phyloP scores from a whole-genome alignment of 1,140 invertebrate genomes.

The Drosophila malerkotliana region DNA sequence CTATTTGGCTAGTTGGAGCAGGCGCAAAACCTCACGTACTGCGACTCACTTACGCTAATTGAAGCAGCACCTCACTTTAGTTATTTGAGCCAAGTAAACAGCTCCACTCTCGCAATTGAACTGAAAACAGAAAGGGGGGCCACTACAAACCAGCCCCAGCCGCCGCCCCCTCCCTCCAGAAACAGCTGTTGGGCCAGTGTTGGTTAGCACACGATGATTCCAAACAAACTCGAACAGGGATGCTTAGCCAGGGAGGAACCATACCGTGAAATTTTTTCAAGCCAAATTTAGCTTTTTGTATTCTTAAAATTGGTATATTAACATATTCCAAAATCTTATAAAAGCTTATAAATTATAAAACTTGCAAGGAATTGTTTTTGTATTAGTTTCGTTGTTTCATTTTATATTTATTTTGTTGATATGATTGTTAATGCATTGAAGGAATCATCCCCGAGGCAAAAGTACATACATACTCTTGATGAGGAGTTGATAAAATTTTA shows the following conservation, averaged over 20 bases:
- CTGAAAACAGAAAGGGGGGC: conserved; percentile 20
- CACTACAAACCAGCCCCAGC: conserved; percentile 2
- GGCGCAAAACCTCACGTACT: conserved; percentile 38
- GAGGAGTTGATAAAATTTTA: no score
- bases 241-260: background rate
- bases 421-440: no score
- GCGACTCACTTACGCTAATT: conserved; percentile 61
- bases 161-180: conserved; percentile 12
- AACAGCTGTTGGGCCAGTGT: conserved; percentile 59
- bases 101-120: conserved; percentile 49
- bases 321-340: no score
- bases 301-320: background rate
- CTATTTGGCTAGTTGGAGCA: conserved; percentile 33
- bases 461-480: no score
- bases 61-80: conserved; percentile 39
- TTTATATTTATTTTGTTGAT: no score
- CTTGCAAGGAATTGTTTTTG: no score
- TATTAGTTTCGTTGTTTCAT: no score
- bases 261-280: background rate
- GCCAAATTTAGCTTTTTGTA: background rate
- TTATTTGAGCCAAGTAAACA: conserved; percentile 35
- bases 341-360: no score
- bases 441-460: no score
- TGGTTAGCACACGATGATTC: conserved; percentile 24
- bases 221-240: conserved; percentile 52